Base-by-base conservation (phyloP, 2,113 vertebrate species). In the Ctenomys sociabilis region DNA sequence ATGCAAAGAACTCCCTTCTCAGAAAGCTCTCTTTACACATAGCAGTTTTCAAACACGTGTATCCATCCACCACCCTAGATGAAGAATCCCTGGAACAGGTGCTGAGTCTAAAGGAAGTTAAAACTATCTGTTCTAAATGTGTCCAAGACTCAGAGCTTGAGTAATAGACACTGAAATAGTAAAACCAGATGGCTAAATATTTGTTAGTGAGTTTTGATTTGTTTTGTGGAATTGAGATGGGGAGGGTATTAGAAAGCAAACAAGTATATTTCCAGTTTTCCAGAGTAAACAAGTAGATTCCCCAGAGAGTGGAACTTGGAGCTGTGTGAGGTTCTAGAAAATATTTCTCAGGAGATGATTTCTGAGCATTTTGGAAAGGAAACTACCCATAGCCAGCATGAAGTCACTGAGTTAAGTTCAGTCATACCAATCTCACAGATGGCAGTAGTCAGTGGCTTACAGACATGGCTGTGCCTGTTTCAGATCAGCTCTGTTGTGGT, bases 311-410 rank as follows among this genome's bases (percentile, higher is more conserved):
- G 52, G 80, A 93, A 57, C 37, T 81, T 95, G 75, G 61, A 90
- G 54, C 85, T 91, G 5, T 78, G 35, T 91, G 10, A 88, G 66
- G 43, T 43, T 88, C 92, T 96, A 95, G 68, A 93, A 88, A 86
- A n/a, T 91, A 72, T 85, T 88, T 92, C 72, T 82, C 66, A 84
- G 93, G 85, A 96, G 68, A 66, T 85, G 83, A 35, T 83, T 91
- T 94, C 84, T 91, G 75, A 95, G 68, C 78, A 43, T 73, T 90
- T 96, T 91, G 61, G 72, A 96, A 97, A 95, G 87, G 83, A 91
- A 92, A 63, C 63, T 85, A 24, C 90, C 73, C 54, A 81, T 43
- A 94, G 72, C 64, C 70, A 95, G 49, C 77, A 14, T 77, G 70
- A 63, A 63, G 77, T 91, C 77, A 45, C 49, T 37, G 19, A 94